Evolutionary conservation across 1,140 invertebrate species (phyloP), one percentile per base, ranked within the genome.

Genomic region (Halesus radiatus): DNA sequence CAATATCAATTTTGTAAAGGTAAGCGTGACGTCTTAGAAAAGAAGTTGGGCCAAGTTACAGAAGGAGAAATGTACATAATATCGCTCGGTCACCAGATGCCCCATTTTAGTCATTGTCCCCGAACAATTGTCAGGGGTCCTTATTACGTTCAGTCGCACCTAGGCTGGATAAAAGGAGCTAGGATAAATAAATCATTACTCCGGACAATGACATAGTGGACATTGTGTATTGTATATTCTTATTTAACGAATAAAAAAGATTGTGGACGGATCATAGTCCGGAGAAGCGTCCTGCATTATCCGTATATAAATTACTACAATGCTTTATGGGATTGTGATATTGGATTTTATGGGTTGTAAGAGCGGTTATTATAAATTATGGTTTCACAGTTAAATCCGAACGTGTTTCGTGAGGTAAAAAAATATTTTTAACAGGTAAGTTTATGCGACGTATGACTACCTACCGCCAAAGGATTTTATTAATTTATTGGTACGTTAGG

Each of bases 151-250:
- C 70, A 54, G 15, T 74, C 70, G 70, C 70, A 74, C 70, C 70
- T 74, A 18, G 50, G 20, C 6, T n/a, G 22, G 53, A 74, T 56
- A 74, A 74, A 53, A 56, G 70, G 53, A 74, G 23, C 66, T 74
- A 54, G 70, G 50, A 74, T 74, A 74, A 74, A 74, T 74, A 74
- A 74, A 74, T 74, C 70, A 74, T 74, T 74, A 74, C 53, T 18
- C 10, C 52, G 70, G 70, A 74, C 70, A 74, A 74, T 74, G 20
- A n/a, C 15, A 74, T 29, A 54, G 70, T 54, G 50, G 70, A 74
- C 70, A 54, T 74, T 29, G 29, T 66, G 22, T 22, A 22, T 13
- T 54, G 70, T 54, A 54, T 23, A 70, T 56, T 53, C 70, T 53
- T 16, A 54, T 74, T 74, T 16, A 26, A 26, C 13, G 13, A 26